Evolutionary conservation across 2,797 vertebrate species (phyloP).

Genomic region (Acanthiza pusilla): DNA sequence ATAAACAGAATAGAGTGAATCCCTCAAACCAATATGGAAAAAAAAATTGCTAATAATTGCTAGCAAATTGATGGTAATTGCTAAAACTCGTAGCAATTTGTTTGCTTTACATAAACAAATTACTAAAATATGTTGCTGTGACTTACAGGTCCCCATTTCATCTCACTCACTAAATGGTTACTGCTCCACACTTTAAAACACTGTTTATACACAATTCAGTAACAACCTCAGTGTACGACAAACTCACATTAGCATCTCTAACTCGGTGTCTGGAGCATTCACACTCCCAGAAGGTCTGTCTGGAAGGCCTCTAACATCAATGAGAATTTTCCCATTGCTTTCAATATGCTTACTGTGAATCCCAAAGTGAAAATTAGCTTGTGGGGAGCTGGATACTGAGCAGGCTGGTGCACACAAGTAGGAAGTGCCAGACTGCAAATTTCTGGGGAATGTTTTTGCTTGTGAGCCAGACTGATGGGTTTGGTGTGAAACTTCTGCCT

Average conservation of each 20-base stretch:
- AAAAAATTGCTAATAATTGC: conserved; percentile 17
- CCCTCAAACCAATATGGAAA: not conserved
- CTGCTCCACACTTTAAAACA: conserved; percentile 11
- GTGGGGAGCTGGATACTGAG: not conserved
- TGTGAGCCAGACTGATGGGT: conserved; percentile 20
- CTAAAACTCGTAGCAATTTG: conserved; percentile 3
- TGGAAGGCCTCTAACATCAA: not conserved
- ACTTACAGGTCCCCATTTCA: conserved; percentile 26
- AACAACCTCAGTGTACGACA: not conserved
- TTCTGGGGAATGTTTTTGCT: conserved; percentile 29
- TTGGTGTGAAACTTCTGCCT: conserved; percentile 11
- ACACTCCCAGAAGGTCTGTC: conserved; percentile 40
- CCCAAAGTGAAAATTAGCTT: not conserved
- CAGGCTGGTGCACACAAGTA: conserved; percentile 13
- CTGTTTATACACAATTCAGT: conserved; percentile 22
- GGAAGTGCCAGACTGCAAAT: conserved; percentile 48
- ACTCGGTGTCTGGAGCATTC: conserved; percentile 19
- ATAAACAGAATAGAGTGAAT: not conserved
- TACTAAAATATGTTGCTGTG: conserved; percentile 50
- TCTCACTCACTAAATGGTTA: not conserved
- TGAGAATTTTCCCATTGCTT: conserved; percentile 1
- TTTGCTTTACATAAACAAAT: conserved; percentile 42
- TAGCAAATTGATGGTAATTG: conserved; percentile 14
- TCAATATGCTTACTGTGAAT: conserved; percentile 41
- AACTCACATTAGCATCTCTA: conserved; percentile 7